Evolutionary conservation across 2,888 invertebrate species (phyloP).

Genomic region (Yponomeuta cagnagella): DNA sequence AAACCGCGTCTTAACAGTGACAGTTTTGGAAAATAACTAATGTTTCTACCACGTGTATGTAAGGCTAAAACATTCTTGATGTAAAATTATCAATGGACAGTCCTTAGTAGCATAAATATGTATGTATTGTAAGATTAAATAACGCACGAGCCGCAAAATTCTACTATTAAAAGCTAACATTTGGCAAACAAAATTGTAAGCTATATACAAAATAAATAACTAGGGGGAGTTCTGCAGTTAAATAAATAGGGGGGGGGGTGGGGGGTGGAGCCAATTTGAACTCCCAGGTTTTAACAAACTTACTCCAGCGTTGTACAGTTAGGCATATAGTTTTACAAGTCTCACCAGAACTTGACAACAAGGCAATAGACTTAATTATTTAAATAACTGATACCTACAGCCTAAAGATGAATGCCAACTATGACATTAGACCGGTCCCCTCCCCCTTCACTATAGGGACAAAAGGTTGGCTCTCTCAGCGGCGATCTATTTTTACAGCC

Average conservation of each 20-base stretch:
- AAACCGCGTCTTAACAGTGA: neutral
- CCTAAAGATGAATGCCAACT: too few species aligned
- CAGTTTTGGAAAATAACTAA: neutral
- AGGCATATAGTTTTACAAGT: too few species aligned
- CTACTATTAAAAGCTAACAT: constrained; percentile 1
- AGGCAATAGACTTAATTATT: too few species aligned
- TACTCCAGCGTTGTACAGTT: too few species aligned
- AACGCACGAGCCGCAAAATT: neutral
- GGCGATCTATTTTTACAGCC: constrained; percentile 42
- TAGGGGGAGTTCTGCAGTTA: constrained; percentile 34
- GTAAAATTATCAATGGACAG: neutral
- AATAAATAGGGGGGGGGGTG: constrained; percentile 18
- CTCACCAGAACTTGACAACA: too few species aligned
- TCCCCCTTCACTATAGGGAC: neutral
- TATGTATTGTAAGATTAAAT: neutral
- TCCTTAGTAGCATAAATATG: neutral
- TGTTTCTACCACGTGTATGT: too few species aligned
- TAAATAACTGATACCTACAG: too few species aligned
- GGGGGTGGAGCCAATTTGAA: too few species aligned
- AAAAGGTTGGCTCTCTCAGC: constrained; percentile 53
- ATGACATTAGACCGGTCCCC: neutral
- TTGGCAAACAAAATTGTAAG: constrained; percentile 25
- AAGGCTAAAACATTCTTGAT: too few species aligned
- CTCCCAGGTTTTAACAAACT: too few species aligned
- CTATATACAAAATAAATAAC: constrained; percentile 24